Evolutionary conservation across 2,888 invertebrate species (phyloP).

Genomic region (Pristionchus exspectatus): DNA sequence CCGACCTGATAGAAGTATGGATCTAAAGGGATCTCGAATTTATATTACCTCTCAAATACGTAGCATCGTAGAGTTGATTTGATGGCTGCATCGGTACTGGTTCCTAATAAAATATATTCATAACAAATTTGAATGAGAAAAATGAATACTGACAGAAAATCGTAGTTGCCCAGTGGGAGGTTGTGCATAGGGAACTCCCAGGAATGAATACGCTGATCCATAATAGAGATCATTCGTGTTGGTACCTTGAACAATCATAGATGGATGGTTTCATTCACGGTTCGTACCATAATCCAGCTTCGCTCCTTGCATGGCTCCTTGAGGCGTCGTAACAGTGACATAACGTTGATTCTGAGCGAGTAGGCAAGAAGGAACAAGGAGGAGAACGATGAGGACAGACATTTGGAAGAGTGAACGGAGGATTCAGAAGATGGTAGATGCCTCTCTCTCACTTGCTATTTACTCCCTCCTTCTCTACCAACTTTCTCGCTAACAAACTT

Average conservation of each 20-base stretch:
- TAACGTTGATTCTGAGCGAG: slow-evolving; percentile 54
- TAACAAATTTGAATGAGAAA: no score
- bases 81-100: slow-evolving; percentile 59
- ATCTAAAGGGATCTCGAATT: no score
- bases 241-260: slow-evolving; percentile 58
- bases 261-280: not conserved
- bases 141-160: slow-evolving; percentile 59
- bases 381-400: slow-evolving; percentile 8
- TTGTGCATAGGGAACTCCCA: slow-evolving; percentile 71
- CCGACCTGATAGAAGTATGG: slow-evolving; percentile 38
- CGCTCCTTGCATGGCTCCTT: slow-evolving; percentile 64
- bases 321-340: slow-evolving; percentile 64
- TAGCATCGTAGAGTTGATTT: slow-evolving; percentile 66
- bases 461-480: slow-evolving; percentile 29
- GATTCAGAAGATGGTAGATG: not conserved
- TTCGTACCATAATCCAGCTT: slow-evolving; percentile 63
- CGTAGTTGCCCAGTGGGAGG: slow-evolving; percentile 67
- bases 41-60: slow-evolving; percentile 62
- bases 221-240: slow-evolving; percentile 64
- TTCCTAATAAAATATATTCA: slow-evolving; percentile 48
- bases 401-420: not conserved
- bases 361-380: not conserved
- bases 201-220: slow-evolving; percentile 68
- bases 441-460: not conserved
- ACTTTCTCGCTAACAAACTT: slow-evolving; percentile 41